Conservation (phyloP, 1,140 invertebrate genomes). For the Temnothorax curvispinosus region DNA sequence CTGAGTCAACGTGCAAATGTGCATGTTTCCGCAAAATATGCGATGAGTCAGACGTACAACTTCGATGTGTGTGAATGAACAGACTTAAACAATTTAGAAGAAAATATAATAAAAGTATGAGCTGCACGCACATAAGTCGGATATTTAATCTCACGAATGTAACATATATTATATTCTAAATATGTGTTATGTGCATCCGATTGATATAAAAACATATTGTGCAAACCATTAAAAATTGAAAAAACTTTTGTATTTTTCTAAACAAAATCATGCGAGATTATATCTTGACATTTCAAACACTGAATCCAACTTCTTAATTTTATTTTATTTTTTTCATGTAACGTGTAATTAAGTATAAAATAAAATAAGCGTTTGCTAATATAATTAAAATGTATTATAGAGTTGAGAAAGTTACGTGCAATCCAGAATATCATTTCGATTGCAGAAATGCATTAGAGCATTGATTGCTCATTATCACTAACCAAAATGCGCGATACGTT, state of each 20-base stretch:
- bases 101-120: neutral
- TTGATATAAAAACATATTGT: neutral
- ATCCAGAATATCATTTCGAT: neutral
- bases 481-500: neutral
- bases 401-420: neutral
- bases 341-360: neutral
- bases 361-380: neutral
- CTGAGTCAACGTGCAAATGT: constrained; percentile 48
- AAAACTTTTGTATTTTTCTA: neutral
- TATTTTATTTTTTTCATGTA: neutral
- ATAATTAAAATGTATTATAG: neutral
- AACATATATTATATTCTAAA: neutral
- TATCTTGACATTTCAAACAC: neutral
- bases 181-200: neutral
- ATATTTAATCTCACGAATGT: neutral
- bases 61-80: neutral
- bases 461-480: constrained; percentile 14
- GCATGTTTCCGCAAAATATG: constrained; percentile 24
- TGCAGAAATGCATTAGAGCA: neutral
- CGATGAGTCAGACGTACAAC: neutral
- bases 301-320: neutral
- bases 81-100: neutral
- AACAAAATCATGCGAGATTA: neutral
- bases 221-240: neutral
- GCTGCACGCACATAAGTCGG: neutral